Evolutionary conservation across 2,113 vertebrate species (phyloP).

Genomic region (Todiramphus saurophagus): DNA sequence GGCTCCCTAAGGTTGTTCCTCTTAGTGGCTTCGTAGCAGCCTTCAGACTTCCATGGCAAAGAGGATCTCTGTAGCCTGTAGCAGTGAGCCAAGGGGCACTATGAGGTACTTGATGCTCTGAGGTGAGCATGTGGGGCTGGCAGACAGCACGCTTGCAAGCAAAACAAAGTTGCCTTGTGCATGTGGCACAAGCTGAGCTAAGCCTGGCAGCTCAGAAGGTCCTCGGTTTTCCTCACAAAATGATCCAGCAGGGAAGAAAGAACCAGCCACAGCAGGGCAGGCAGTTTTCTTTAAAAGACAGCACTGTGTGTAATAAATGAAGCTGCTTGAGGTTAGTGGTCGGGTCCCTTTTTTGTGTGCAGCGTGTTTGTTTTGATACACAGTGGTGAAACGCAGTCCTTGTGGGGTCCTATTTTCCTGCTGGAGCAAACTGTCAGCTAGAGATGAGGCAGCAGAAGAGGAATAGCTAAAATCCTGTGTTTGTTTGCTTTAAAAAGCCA

Average conservation of each 20-base stretch:
- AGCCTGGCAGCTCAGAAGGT: background rate
- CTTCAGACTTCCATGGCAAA: background rate
- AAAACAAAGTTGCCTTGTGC: background rate
- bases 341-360: background rate
- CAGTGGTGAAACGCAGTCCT: background rate
- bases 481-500: constrained; percentile 55
- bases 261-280: background rate
- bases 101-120: background rate
- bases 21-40: background rate
- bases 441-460: constrained; percentile 1
- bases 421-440: constrained; percentile 12
- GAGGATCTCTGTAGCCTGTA: background rate
- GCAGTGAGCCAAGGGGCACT: background rate
- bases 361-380: background rate
- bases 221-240: background rate
- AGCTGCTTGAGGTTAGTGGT: background rate
- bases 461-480: background rate
- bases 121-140: rapidly evolving
- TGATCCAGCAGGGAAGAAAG: background rate
- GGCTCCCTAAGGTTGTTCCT: background rate
- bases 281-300: background rate
- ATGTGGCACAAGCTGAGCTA: rapidly evolving
- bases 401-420: background rate
- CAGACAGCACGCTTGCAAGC: background rate
- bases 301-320: background rate